Percentiles rank a stretch among this genome's conserved stretches.
These are phyloP conservation scores for Drosophila bipectinata DNA, from an alignment of 1,140 invertebrate genomes.

Conservation along the genomic window DNA sequence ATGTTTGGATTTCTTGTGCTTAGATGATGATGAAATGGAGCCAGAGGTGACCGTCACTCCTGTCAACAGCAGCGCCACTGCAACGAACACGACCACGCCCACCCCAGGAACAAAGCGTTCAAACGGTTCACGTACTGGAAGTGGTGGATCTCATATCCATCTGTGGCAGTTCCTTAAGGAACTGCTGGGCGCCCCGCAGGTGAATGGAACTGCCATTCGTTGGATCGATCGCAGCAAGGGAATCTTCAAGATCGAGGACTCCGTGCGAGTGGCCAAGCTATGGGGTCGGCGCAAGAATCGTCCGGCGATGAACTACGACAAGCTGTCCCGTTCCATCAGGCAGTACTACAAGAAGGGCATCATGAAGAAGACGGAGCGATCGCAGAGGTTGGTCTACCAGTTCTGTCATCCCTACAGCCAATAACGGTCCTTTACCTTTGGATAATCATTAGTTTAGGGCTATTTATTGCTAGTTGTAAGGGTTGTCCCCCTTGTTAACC, in stretches of 20 bases:
- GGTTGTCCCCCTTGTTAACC: conserved; percentile 18
- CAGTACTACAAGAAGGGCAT: conserved; percentile 99
- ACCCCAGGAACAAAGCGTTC: conserved; percentile 43
- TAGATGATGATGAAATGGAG: conserved; percentile 1
- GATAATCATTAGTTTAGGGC: conserved; percentile 9
- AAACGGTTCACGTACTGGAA: conserved; percentile 84
- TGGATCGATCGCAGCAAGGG: conserved; percentile 98
- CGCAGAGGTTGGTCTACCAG: conserved; percentile 99
- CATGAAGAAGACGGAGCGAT: conserved; percentile 99
- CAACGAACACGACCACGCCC: background rate
- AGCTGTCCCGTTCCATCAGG: conserved; percentile 97
- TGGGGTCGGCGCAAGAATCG: conserved; percentile 99
- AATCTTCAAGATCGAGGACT: conserved; percentile 99
- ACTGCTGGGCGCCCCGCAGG: conserved; percentile 92
- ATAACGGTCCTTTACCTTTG: conserved; percentile 84
- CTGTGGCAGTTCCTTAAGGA: conserved; percentile 99
- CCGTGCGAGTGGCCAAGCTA: conserved; percentile 95
- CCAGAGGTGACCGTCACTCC: background rate
- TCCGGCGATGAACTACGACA: conserved; percentile 99
- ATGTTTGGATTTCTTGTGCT: background rate
- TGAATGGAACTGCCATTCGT: conserved; percentile 96
- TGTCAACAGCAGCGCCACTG: background rate
- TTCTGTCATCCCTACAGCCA: conserved; percentile 98
- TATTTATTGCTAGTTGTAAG: conserved; percentile 68
- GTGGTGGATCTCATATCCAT: conserved; percentile 95